A percentile compares a stretch with the other conserved stretches of the same genome.
Conservation (phyloP, 2,113 vertebrate species). For the Cochlearius cochlearius region DNA sequence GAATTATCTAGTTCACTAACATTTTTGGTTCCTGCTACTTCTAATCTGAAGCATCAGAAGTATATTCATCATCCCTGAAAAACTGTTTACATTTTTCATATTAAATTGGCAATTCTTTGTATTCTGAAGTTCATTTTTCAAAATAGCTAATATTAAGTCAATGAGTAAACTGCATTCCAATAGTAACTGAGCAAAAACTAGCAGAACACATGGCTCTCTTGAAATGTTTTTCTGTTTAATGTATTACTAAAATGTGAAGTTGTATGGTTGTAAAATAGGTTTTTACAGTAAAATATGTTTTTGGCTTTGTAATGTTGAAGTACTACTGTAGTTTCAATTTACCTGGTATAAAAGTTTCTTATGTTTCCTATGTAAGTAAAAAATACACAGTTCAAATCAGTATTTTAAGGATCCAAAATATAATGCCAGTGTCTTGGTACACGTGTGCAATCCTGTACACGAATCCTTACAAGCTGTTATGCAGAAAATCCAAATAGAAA, state of each 20-base stretch:
- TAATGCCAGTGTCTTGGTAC: background rate
- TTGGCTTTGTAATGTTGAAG: background rate
- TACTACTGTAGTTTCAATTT: background rate
- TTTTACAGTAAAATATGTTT: background rate
- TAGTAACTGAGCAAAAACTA: conserved; percentile 4
- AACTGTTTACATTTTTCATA: background rate
- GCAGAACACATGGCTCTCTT: conserved; percentile 29
- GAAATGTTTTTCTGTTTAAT: conserved; percentile 13
- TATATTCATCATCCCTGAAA: background rate
- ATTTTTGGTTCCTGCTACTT: background rate
- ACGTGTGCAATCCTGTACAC: background rate
- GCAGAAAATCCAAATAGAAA: background rate
- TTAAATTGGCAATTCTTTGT: background rate
- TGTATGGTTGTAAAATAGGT: background rate
- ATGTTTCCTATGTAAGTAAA: background rate
- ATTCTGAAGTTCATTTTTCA: background rate
- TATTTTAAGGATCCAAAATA: background rate
- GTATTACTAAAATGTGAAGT: background rate
- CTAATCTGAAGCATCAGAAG: background rate
- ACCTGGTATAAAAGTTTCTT: background rate
- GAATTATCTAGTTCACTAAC: background rate
- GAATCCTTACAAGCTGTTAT: background rate
- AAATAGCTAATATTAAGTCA: background rate
- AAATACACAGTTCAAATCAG: background rate
- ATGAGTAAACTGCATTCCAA: conserved; percentile 1